Percentiles rank a stretch among this genome's conserved stretches.
These are phyloP conservation scores for Dinoponera quadriceps DNA, from an alignment of 1,140 invertebrate species.

Conservation along the genomic window DNA sequence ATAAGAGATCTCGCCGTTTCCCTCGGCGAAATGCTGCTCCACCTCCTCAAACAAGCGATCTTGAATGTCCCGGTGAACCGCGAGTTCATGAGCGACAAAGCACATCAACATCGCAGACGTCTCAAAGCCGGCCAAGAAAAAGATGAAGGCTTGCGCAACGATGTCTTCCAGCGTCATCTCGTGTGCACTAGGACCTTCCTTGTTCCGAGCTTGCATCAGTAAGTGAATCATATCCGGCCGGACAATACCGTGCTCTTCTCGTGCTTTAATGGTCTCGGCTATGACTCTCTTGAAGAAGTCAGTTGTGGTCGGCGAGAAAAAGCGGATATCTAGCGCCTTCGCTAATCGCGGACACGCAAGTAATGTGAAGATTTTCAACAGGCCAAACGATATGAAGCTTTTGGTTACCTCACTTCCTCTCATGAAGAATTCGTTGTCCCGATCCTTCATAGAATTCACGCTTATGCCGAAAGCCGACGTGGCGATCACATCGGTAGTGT, in stretches of 20 bases:
- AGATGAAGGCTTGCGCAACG: slow-evolving; percentile 84
- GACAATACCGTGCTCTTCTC: slow-evolving; percentile 32
- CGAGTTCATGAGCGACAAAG: slow-evolving; percentile 85
- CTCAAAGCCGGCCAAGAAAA: slow-evolving; percentile 89
- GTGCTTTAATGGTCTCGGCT: slow-evolving; percentile 18
- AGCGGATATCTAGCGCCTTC: neutral
- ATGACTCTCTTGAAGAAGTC: slow-evolving; percentile 43
- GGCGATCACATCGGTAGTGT: too few species aligned
- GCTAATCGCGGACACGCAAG: neutral
- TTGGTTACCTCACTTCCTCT: slow-evolving; percentile 7
- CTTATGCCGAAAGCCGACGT: too few species aligned
- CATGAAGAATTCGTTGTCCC: neutral
- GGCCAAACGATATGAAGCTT: neutral
- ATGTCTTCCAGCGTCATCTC: slow-evolving; percentile 86
- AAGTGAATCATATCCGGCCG: slow-evolving; percentile 68
- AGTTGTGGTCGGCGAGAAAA: neutral
- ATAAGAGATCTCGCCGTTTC: slow-evolving; percentile 67
- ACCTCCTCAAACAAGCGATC: slow-evolving; percentile 86
- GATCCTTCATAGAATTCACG: slow-evolving; percentile 43
- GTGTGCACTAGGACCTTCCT: neutral
- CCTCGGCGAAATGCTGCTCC: slow-evolving; percentile 62
- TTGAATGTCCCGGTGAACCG: slow-evolving; percentile 87
- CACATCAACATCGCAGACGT: slow-evolving; percentile 87
- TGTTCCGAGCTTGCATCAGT: slow-evolving; percentile 48
- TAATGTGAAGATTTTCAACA: slow-evolving; percentile 42